A percentile compares a stretch with the other conserved stretches of the same genome.
phyloP scores from a whole-genome alignment of 2,888 invertebrate genomes.

The Synanthedon tipuliformis region DNA sequence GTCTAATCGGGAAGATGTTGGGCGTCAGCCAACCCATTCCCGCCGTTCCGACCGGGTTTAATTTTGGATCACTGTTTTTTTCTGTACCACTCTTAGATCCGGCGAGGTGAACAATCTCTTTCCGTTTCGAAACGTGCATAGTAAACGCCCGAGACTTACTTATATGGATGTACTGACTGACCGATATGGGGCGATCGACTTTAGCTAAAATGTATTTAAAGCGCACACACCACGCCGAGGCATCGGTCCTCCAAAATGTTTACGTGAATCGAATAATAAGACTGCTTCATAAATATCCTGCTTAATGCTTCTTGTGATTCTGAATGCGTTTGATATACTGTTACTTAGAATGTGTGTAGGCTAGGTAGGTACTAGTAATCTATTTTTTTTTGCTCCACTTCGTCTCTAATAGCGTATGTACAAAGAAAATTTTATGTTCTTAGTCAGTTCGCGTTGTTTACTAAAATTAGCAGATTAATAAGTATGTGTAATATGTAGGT shows the following conservation, averaged over 20 bases:
- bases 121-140: neutral
- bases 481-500: too few species aligned
- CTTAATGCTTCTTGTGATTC: slow-evolving; percentile 40
- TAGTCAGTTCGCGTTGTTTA: neutral
- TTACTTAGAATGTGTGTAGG: slow-evolving; percentile 35
- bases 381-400: neutral
- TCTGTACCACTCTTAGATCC: slow-evolving; percentile 39
- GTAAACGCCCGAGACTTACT: neutral
- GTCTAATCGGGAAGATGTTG: slow-evolving; percentile 41
- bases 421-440: neutral
- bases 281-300: slow-evolving; percentile 45
- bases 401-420: too few species aligned
- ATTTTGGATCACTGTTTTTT: slow-evolving; percentile 63
- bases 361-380: slow-evolving; percentile 4
- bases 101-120: slow-evolving; percentile 65
- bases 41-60: slow-evolving; percentile 55
- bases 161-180: neutral
- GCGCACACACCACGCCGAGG: too few species aligned
- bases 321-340: slow-evolving; percentile 38
- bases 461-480: too few species aligned
- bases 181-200: slow-evolving; percentile 12
- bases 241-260: slow-evolving; percentile 4
- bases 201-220: slow-evolving; percentile 5
- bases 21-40: slow-evolving; percentile 61
- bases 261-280: slow-evolving; percentile 52